Evolutionary conservation across 2,888 invertebrate genomes (phyloP).

Genomic region (Mythimna pallens): DNA sequence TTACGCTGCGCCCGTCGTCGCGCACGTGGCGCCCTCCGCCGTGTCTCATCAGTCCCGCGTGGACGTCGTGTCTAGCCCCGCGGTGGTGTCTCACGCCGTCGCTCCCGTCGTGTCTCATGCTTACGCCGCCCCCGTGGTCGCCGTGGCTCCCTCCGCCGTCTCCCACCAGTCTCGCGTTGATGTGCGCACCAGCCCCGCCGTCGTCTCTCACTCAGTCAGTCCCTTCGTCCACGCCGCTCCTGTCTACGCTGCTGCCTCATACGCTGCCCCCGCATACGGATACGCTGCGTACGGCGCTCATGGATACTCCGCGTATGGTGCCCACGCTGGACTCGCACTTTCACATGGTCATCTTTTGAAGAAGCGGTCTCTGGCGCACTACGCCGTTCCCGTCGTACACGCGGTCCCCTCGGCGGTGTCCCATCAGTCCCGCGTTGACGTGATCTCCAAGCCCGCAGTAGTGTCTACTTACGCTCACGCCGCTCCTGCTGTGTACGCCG

Average conservation of each 20-base stretch:
- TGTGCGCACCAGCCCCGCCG: slow-evolving; percentile 75
- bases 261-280: slow-evolving; percentile 67
- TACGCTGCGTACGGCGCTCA: slow-evolving; percentile 67
- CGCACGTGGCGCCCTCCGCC: slow-evolving; percentile 78
- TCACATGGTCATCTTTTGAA: slow-evolving; percentile 73
- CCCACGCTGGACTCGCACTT: slow-evolving; percentile 63
- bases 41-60: slow-evolving; percentile 87
- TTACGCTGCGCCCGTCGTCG: slow-evolving; percentile 71
- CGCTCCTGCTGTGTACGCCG: slow-evolving; percentile 67
- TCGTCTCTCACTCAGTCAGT: slow-evolving; percentile 70
- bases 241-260: slow-evolving; percentile 64
- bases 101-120: slow-evolving; percentile 67
- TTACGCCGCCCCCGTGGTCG: slow-evolving; percentile 74
- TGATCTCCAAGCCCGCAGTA: slow-evolving; percentile 75
- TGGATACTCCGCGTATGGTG: slow-evolving; percentile 66
- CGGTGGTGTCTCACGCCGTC: slow-evolving; percentile 75
- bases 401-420: slow-evolving; percentile 84
- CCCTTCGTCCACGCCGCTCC: slow-evolving; percentile 73
- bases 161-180: slow-evolving; percentile 89
- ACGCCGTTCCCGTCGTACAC: slow-evolving; percentile 70
- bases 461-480: slow-evolving; percentile 66
- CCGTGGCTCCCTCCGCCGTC: slow-evolving; percentile 83
- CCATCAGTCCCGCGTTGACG: slow-evolving; percentile 85
- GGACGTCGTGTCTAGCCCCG: slow-evolving; percentile 68
- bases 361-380: slow-evolving; percentile 76